Base-by-base conservation (phyloP, 2,797 vertebrate species). In the Pseudopleuronectes americanus region DNA sequence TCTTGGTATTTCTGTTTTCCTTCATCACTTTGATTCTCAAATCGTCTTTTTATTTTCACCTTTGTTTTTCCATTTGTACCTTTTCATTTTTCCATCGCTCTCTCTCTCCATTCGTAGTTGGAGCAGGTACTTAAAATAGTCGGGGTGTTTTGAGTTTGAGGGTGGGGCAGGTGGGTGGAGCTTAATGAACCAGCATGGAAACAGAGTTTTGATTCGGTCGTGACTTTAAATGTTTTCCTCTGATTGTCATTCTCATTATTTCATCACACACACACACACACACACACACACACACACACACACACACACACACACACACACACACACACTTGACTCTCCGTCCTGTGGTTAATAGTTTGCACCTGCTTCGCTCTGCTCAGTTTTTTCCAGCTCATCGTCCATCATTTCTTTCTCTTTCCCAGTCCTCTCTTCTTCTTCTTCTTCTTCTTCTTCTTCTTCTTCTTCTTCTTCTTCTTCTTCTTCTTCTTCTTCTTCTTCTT, bases 331-430 rank as follows among this genome's bases (percentile, higher is more conserved):
- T 84, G 82, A 81, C 57, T 84, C 81, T 86, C 84, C 82, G 62
- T 79, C 61, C 80, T 8, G 64, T 43, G 57, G 61, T 74, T 81
- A 89, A 89, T 89, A 56, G 74, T 64, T 88, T 86, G 73, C 86
- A 84, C 80, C 84, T 84, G 83, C 23, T 31, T 56, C 17, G 51
- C 45, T 76, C 70, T 58, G 24, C 1, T 19, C 41, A 60, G 61
- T 53, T 84, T 82, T 80, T 85, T 84, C 79, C 81, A 81, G 51
- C 55, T 0, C 55, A 56, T 71, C 75, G 33, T 63, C 73, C 73
- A 71, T 68, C 74, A 21, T 9, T 38, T 38, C 36, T 12, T 38
- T 13, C 12, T 33, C 10, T 33, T 9, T 33, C 31, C 31, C 8
- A 8, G 8, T 33, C 31, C 31, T 33, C 31, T 33, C 9, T 33